Evolutionary conservation across 2,888 invertebrate genomes (phyloP), one percentile per base, ranked within the genome.

Genomic region (Cordylochernes scorpioides): DNA sequence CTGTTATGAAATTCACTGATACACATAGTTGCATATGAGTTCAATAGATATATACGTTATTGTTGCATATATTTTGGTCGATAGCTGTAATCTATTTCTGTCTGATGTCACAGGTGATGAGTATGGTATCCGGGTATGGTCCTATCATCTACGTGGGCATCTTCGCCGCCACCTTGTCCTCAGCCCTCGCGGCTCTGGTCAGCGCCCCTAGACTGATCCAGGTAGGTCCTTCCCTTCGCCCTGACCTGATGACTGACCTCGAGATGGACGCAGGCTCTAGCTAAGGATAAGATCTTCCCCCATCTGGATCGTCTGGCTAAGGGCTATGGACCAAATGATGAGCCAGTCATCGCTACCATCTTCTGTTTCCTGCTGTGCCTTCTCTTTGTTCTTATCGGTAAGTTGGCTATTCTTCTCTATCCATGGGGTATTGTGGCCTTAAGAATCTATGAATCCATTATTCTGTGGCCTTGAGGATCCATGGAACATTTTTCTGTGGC

Each of bases 91-190:
- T n/a, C n/a, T n/a, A n/a, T n/a, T n/a, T n/a, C n/a, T n/a, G n/a
- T n/a, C n/a, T n/a, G n/a, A n/a, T n/a, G 15, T 28, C 38, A 8
- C 34, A 55, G 51, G 48, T 49, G 12, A 50, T 54, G 45, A 48
- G 50, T 37, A 39, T 54, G 34, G 45, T 51, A 6, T 49, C 57
- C 3, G 57, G 64, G 1, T 82, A 74, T 69, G 74, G 77, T 8
- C 78, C 80, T 0, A 59, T 94, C 14, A 84, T 88, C 46, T 80
- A 82, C 52, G 80, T 75, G 2, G 94, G 94, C 1, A 88, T 91
- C 48, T 88, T 84, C 58, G 86, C 91, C 2, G 91, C 94, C 3
- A 88, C 91, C 0, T 60, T 94, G 5, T 86, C 84, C 26, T 91
- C 91, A 0, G 88, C 91, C 1, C 59, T 94, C 22, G 91, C 91